phyloP scores from a whole-genome alignment of 2,888 invertebrate genomes.

The Hemistola chrysoprasaria region DNA sequence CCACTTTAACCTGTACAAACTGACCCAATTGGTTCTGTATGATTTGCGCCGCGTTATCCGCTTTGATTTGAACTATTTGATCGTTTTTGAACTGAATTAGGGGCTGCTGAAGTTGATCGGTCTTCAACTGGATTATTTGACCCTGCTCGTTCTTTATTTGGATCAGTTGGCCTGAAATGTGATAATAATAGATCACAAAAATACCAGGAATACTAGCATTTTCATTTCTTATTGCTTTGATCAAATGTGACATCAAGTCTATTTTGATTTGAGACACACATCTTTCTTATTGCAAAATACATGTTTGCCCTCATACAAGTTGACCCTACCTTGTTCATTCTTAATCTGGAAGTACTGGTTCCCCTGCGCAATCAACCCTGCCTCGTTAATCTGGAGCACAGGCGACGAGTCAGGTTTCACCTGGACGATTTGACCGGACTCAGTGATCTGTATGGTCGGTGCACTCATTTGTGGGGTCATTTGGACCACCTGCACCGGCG shows the following conservation, averaged over 20 bases:
- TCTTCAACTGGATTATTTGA: slow-evolving; percentile 70
- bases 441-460: slow-evolving; percentile 74
- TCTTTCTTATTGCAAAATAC: too few relatives aligned
- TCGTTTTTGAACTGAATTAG: slow-evolving; percentile 64
- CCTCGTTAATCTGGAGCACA: slow-evolving; percentile 62
- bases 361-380: slow-evolving; percentile 45
- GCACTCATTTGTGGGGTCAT: slow-evolving; percentile 70
- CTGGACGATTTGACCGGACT: slow-evolving; percentile 74
- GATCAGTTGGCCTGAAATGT: slow-evolving; percentile 53
- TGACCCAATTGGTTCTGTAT: slow-evolving; percentile 3
- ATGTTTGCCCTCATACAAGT: background rate
- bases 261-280: too few relatives aligned
- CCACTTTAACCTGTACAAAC: slow-evolving; percentile 36
- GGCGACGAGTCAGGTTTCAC: slow-evolving; percentile 61
- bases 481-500: slow-evolving; percentile 76
- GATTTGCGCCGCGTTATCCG: slow-evolving; percentile 9
- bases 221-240: too few relatives aligned
- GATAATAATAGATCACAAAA: background rate
- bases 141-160: slow-evolving; percentile 73
- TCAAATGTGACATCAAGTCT: too few relatives aligned
- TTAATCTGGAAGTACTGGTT: slow-evolving; percentile 69
- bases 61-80: slow-evolving; percentile 53
- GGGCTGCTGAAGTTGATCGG: slow-evolving; percentile 58
- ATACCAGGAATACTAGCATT: too few relatives aligned
- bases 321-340: slow-evolving; percentile 63